A percentile compares a stretch with the other conserved stretches of the same genome.
Evolutionary conservation across 2,888 invertebrate genomes (phyloP).

Genomic region (Amphiduros pacificus): DNA sequence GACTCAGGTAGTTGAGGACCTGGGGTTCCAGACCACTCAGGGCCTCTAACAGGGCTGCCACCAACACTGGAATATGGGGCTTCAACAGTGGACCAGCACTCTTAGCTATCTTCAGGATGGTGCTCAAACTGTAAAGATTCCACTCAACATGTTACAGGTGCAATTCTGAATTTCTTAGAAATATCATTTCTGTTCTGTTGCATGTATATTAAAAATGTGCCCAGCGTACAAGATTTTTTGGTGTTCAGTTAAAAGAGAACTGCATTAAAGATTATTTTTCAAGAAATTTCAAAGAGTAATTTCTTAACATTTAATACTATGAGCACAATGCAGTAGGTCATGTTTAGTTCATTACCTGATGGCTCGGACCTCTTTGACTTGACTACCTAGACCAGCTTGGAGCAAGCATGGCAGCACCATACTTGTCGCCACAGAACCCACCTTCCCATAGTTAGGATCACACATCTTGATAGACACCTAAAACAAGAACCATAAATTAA

Average conservation of each 20-base stretch:
- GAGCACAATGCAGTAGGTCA: too few species aligned
- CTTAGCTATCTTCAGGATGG: constrained; percentile 82
- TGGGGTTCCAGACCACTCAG: constrained; percentile 76
- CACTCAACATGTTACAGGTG: too few species aligned
- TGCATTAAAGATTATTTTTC: too few species aligned
- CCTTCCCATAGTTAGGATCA: constrained; percentile 54
- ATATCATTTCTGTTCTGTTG: too few species aligned
- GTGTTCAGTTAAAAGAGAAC: too few species aligned
- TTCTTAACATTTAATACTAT: too few species aligned
- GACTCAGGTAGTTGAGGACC: constrained; percentile 78
- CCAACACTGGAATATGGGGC: constrained; percentile 78
- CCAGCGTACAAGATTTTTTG: too few species aligned
- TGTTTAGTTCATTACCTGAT: too few species aligned
- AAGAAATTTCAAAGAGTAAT: too few species aligned
- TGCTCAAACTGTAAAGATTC: constrained; percentile 69
- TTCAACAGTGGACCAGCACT: constrained; percentile 76
- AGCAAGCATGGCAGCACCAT: constrained; percentile 76
- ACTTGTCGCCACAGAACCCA: constrained; percentile 50
- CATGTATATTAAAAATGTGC: too few species aligned
- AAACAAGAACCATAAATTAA: not conserved
- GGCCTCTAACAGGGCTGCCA: constrained; percentile 82
- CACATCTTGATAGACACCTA: constrained; percentile 57
- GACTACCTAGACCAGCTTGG: constrained; percentile 77
- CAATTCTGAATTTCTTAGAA: too few species aligned
- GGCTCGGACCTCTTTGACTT: constrained; percentile 77